Evolutionary conservation across 2,113 vertebrate genomes (phyloP), one percentile per base, ranked within the genome.

Genomic region (Albula goreensis): DNA sequence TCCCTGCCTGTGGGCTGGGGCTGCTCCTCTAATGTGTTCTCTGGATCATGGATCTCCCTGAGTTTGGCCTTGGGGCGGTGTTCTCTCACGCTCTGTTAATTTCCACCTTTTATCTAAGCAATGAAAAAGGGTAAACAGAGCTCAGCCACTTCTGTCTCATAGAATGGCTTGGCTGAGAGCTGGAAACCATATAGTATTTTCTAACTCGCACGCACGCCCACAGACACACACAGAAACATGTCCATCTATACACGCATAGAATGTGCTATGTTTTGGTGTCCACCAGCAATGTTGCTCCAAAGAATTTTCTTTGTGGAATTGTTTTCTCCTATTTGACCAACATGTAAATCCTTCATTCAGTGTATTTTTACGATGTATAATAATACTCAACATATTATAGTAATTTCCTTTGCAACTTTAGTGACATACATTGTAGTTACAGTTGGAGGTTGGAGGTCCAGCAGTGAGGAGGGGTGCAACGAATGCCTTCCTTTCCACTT

Each of bases 61-160:
- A 66, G 60, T 81, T 70, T 25, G 15, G 41, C 79, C 50, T n/a
- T 19, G n/a, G 85, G 79, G 56, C 31, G 70, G 56, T 50, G 31
- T n/a, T 56, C 17, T 53, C 51, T 86, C 85, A 6, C 57, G 50
- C 57, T 82, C 80, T 70, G 48, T 53, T 82, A 50, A 5, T 8
- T 82, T 83, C 81, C 41, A 86, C 63, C 15, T 49, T 52, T 78
- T 53, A 77, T 15, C 50, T 52, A 3, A 22, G 51, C 15, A 83
- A 78, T 86, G 50, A 86, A 83, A 79, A 79, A 15, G 31, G 51
- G 5, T 12, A 86, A 63, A 82, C 15, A 83, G 57, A 81, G 79
- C 31, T 78, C 31, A 49, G 78, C 17, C 52, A 52, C 17, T 81
- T 81, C 41, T 81, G 51, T 22, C 17, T 50, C 50, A 52, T 50